phyloP scores from a whole-genome alignment of 2,797 vertebrate genomes.

The Tragelaphus eurycerus region DNA sequence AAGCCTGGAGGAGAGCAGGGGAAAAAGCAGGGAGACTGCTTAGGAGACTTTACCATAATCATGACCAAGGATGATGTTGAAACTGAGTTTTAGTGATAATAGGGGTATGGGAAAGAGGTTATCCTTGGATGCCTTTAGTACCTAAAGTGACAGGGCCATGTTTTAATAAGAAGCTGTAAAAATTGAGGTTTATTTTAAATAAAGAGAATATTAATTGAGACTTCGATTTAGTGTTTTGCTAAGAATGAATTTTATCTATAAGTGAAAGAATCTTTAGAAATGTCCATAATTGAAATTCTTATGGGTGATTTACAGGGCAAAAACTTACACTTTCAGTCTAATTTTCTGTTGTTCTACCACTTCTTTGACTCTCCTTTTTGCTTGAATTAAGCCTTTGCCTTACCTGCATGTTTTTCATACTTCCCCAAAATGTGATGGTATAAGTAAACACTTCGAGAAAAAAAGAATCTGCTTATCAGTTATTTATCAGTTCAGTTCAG shows the following conservation, averaged over 20 bases:
- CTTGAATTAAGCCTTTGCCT: background rate
- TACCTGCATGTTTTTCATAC: background rate
- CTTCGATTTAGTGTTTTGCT: background rate
- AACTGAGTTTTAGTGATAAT: background rate
- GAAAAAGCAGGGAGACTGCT: background rate
- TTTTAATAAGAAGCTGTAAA: background rate
- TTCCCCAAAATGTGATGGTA: background rate
- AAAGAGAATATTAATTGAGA: background rate
- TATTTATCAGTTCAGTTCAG: background rate
- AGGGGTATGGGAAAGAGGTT: background rate
- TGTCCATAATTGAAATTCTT: background rate
- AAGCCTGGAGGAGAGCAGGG: background rate
- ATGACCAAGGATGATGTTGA: background rate
- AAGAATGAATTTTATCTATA: background rate
- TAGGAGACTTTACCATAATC: background rate
- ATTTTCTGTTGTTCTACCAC: background rate
- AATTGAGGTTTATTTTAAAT: conserved; percentile 42
- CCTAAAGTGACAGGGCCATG: background rate
- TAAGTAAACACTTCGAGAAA: background rate
- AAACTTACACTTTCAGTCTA: background rate
- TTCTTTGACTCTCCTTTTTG: background rate
- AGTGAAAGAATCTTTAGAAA: background rate
- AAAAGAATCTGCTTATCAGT: background rate
- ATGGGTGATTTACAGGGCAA: background rate
- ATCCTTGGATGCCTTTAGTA: background rate